Base-by-base conservation (phyloP, 2,113 vertebrate species). In the Brachyhypopomus gauderio region DNA sequence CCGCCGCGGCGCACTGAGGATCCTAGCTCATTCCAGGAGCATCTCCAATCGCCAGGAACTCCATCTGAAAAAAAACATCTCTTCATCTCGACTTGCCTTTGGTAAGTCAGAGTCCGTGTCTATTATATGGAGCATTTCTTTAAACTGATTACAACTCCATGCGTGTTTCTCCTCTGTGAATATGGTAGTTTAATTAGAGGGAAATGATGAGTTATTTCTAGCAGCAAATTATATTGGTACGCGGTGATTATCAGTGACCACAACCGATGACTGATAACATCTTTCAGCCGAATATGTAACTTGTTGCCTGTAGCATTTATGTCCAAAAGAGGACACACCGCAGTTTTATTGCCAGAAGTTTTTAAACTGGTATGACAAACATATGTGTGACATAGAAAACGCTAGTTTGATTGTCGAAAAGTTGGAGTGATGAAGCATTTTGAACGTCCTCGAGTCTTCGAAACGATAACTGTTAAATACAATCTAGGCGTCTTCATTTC, bases 1-100 rank as follows among this genome's bases (percentile, higher is more conserved):
- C 60, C 52, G 59, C 83, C 76, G 75, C 78, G 30, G 81, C 73
- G 69, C 73, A 77, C 66, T 34, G 36, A 70, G 58, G n/a, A 22
- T 60, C 58, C 3, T 7, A 22, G 64, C 64, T 67, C 41, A 70
- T 20, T 38, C 8, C 16, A 36, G 64, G 64, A 36, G 64, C 20
- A 34, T 20, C 64, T 23, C 62, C 25, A 64, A 30, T 25, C 19
- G 64, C 64, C 17, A 67, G 64, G 64, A 36, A 67, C 63, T 66
- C 25, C 7, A 19, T 34, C 14, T 5, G 25, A 66, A 30, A 34
- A 64, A 30, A 12, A 63, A 25, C 19, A 60, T 9, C 20, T 6
- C 58, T n/a, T n/a, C 58, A 22, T n/a, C 58, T n/a, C 45, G 8
- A 14, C 12, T 52, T 52, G 45, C 9, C 12, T 14, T 52, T 52